A percentile compares a stretch with the other conserved stretches of the same genome.
phyloP scores from a whole-genome alignment of 2,797 vertebrate species.

The Carduelis carduelis region DNA sequence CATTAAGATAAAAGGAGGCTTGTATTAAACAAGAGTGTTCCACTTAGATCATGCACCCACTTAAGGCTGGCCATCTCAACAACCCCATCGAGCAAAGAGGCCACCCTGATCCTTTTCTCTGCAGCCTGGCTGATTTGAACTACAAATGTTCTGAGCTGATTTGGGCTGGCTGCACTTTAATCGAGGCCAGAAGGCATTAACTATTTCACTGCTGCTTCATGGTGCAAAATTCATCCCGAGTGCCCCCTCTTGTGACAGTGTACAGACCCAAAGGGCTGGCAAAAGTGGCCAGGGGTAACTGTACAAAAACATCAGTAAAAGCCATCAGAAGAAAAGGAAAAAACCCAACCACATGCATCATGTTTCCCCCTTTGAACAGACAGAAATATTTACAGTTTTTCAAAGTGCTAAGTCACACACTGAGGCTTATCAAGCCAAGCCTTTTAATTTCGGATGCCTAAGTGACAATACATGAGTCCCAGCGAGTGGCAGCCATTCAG shows the following conservation, averaged over 20 bases:
- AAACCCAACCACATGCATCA: accelerated
- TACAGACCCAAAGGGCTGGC: background rate
- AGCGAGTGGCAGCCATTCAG: background rate
- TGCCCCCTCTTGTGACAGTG: background rate
- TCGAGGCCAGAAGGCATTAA: background rate
- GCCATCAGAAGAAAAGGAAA: background rate
- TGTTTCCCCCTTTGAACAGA: background rate
- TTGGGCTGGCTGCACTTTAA: background rate
- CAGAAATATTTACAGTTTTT: background rate
- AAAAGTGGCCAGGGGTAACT: background rate
- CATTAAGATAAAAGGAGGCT: slow-evolving; percentile 38
- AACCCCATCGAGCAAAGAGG: background rate
- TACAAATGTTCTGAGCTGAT: background rate
- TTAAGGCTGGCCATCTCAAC: background rate
- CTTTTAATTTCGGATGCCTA: background rate
- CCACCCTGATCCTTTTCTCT: background rate
- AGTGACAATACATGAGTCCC: background rate
- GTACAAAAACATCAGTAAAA: background rate
- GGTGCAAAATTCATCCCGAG: background rate
- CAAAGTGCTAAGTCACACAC: background rate
- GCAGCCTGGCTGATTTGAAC: background rate
- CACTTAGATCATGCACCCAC: background rate
- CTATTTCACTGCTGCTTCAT: background rate
- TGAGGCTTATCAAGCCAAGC: background rate
- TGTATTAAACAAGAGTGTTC: slow-evolving; percentile 25